A percentile compares a stretch with the other conserved stretches of the same genome.
These are phyloP conservation scores for Harpegnathos saltator DNA, from an alignment of 1,140 invertebrate species.

Conservation along the genomic window DNA sequence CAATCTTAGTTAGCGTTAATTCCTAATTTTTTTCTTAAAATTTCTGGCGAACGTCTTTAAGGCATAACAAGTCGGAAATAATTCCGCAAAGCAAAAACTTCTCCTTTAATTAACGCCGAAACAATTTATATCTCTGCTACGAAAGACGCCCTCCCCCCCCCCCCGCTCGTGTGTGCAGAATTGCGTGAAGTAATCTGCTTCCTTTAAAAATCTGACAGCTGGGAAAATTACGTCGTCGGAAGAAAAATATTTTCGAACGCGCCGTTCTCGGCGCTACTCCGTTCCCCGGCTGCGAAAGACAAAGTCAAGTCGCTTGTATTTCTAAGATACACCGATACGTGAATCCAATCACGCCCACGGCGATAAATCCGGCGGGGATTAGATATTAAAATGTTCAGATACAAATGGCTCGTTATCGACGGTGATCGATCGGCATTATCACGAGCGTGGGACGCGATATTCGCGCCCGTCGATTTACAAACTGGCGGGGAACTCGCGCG, in stretches of 20 bases:
- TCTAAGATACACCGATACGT: background rate
- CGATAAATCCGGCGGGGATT: slow-evolving; percentile 21
- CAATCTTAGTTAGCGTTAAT: too few species aligned
- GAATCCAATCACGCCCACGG: background rate
- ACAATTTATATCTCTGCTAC: too few species aligned
- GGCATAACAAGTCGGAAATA: too few species aligned
- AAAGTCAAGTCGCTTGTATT: background rate
- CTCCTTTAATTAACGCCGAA: too few species aligned
- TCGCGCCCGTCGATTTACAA: slow-evolving; percentile 3
- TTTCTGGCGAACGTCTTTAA: too few species aligned
- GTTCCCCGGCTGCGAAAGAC: background rate
- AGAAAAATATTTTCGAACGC: background rate
- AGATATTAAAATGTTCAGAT: slow-evolving; percentile 40
- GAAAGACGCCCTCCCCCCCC: too few species aligned
- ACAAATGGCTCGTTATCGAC: slow-evolving; percentile 29
- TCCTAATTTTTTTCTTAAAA: too few species aligned
- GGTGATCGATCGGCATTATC: background rate
- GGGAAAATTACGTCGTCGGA: too few species aligned
- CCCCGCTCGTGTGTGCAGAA: too few species aligned
- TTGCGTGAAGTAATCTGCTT: too few species aligned
- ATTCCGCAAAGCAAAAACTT: too few species aligned
- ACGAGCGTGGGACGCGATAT: background rate
- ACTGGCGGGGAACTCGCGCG: background rate
- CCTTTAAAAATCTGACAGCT: too few species aligned
- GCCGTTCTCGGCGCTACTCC: background rate